A percentile compares a stretch with the other conserved stretches of the same genome.
Evolutionary conservation across 2,797 vertebrate species (phyloP).

Genomic region (Florisuga fusca): DNA sequence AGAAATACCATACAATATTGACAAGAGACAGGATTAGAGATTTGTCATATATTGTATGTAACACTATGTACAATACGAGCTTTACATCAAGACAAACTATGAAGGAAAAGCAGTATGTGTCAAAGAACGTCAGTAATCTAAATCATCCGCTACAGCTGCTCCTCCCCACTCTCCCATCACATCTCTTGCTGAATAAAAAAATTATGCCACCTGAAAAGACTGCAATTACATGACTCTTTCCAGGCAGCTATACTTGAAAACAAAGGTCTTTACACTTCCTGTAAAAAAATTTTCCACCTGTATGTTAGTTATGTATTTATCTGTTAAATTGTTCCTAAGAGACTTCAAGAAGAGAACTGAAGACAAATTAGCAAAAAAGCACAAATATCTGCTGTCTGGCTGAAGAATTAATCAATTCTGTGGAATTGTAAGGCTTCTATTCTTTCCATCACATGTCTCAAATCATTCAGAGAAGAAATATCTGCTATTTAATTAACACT

Average conservation of each 20-base stretch:
- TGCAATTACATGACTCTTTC: background rate
- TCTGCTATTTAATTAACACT: background rate
- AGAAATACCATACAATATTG: background rate
- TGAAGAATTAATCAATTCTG: background rate
- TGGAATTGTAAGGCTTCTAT: background rate
- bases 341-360: background rate
- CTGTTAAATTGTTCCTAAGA: background rate
- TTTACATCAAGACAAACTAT: background rate
- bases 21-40: background rate
- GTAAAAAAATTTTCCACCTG: background rate
- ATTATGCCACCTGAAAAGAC: background rate
- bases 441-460: background rate
- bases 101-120: background rate
- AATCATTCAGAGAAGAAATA: background rate
- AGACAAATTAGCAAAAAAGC: background rate
- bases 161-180: background rate
- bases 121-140: background rate
- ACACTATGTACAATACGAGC: background rate
- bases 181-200: background rate
- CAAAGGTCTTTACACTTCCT: background rate
- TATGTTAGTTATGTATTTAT: background rate
- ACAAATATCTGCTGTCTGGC: background rate
- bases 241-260: background rate
- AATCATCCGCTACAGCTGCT: background rate
- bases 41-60: background rate